A percentile compares a stretch with the other conserved stretches of the same genome.
Evolutionary conservation across 2,797 vertebrate species (phyloP).

Genomic region (Potorous gilbertii): DNA sequence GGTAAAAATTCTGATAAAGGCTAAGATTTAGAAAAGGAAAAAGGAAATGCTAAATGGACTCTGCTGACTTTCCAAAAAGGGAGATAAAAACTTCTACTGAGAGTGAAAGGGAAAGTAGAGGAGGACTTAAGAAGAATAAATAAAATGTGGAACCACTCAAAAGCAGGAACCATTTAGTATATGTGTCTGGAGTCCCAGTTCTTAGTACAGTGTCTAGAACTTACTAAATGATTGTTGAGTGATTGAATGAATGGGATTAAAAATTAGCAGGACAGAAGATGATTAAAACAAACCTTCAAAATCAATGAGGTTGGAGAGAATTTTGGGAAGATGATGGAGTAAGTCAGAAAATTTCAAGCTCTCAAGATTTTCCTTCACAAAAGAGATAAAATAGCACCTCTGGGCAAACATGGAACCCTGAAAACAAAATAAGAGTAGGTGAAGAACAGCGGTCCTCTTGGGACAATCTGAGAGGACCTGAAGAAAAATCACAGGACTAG

Average conservation of each 20-base stretch:
- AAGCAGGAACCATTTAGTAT: background rate
- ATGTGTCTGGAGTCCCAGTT: background rate
- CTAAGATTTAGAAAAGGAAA: background rate
- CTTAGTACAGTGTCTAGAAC: background rate
- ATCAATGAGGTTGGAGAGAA: no score
- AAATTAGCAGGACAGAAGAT: background rate
- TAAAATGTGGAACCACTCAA: background rate
- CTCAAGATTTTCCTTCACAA: no score
- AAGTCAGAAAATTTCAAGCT: no score
- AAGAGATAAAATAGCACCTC: no score
- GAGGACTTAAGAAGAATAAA: background rate
- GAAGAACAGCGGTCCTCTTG: no score
- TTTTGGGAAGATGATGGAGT: no score
- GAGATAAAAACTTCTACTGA: background rate
- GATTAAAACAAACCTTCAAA: background rate
- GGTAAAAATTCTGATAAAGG: background rate
- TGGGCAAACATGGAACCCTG: no score
- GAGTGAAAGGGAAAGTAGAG: background rate
- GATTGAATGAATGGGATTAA: background rate
- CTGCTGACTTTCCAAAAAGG: background rate
- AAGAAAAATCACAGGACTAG: no score
- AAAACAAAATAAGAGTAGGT: no score
- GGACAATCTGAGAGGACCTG: no score
- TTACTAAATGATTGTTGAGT: background rate
- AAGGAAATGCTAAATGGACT: background rate